Evolutionary conservation across 2,797 vertebrate genomes (phyloP), one percentile per base, ranked within the genome.

Genomic region (Cheracebus regulus): DNA sequence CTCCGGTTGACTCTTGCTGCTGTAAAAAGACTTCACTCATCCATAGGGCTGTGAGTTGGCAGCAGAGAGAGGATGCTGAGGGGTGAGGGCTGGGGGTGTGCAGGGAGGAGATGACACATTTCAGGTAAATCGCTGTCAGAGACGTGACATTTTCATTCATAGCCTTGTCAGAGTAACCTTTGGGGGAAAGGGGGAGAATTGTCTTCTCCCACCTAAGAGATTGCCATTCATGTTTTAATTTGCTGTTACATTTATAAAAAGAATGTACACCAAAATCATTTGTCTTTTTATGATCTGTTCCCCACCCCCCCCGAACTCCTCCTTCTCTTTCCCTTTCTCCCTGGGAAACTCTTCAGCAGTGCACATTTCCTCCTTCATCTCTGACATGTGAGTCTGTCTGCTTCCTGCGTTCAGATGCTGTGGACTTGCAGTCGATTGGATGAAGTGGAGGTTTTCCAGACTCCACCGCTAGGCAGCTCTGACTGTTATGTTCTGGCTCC

Each of bases 141-240:
- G 94, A 95, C 26, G 78, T 97, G 98, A 97, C 94, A 17, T 98
- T 98, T 98, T 98, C 98, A 97, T 98, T 98, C 98, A 96, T 26
- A 28, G 93, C 19, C 1, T 46, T 58, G 96, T 97, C 97, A 95
- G 24, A 91, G 96, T 93, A 89, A 36, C 95, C 96, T 97, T 95
- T 72, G 28, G 92, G 89, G 88, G 73, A 15, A 2, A 36, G 84
- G 81, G 95, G 93, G 95, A 70, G 52, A 52, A 14, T 36, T 36
- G 93, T 97, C 98, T 96, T 70, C 90, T 90, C 94, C 96, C 91
- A 82, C 96, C 36, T 46, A 96, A 97, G 96, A 88, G 96, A 46
- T 95, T 98, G 96, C 97, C 96, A 17, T 97, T 98, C 79, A 58
- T 97, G 98, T 98, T 98, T 98, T 98, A 98, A 98, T 98, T 98